Base-by-base conservation (phyloP, 53 echinoderm and acorn worm species). In the Hippasteria phrygiana region DNA sequence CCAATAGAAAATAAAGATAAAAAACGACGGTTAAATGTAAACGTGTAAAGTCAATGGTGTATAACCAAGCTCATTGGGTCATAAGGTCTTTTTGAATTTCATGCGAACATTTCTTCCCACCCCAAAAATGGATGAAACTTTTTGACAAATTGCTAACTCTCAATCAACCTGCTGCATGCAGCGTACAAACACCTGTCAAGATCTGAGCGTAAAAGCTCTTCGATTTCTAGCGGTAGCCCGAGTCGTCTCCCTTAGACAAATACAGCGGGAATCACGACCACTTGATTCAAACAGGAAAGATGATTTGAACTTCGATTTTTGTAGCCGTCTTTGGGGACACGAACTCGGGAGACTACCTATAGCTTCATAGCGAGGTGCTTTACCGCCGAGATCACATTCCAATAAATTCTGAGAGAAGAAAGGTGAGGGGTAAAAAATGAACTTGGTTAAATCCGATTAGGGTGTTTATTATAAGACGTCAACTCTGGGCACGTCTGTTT, bases 281-380 rank as follows among this genome's bases (percentile, higher is more conserved):
- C 79, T 79, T 79, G 79, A 79, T 79, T 62, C 40, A 59, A 79
- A 39, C 79, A 55, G 79, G 79, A 79, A 79, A 79, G 79, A 79
- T 79, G 79, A 79, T 79, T 79, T 56, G 28, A 79, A 36, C 79
- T 79, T 79, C 79, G 79, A 79, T 79, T 79, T 78, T 79, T 79
- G 79, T 56, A 79, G 59, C 79, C 62, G 79, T 79, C 79, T 53
- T 2, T 39, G 2, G 79, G 79, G 79, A 79, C 79, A 79, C 76
- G 76, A 59, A 59, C 59, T 59, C 3, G 3, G 59, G 59, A 59
- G 26, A 32, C 32, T n/a, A 37, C 38, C 6, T 33, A 31, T 16
- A 47, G 76, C 54, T 7, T 1, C 76, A 12, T 2, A 76, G 13
- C 5, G 53, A 9, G 75, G 32, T 75, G 50, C 32, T 27, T 75